Base-by-base conservation (phyloP, 2,797 vertebrate genomes). In the Chrosomus eos region DNA sequence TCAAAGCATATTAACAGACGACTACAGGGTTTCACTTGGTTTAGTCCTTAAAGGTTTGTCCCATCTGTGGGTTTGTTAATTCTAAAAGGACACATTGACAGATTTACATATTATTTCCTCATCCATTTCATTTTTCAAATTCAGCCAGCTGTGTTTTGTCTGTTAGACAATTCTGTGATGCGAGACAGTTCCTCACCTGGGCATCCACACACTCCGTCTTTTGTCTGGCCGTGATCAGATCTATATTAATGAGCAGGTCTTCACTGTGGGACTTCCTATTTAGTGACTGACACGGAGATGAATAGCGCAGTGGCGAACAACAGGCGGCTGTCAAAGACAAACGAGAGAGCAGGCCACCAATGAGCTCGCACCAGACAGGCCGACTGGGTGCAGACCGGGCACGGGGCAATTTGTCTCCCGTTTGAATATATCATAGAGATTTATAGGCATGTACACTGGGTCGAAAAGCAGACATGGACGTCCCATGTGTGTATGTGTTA, bases 341-440 rank as follows among this genome's bases (percentile, higher is more conserved):
- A 95, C 92, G 93, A 94, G 93, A 87, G 88, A 77, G 51, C 79
- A 83, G 83, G 83, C 90, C 88, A 91, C 93, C 93, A 93, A 93
- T 93, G 81, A 68, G 70, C 84, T 74, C 82, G 11, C 83, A 87
- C 88, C 87, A 88, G 88, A 91, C 88, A 83, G 81, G 82, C 89
- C 77, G 82, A 91, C 87, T 86, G 36, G 7, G 8, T 58, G 88
- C 31, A 71, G 80, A 43, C 81, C 81, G 43, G 80, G 89, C 87
- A 64, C 85, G 88, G 91, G 92, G 88, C 93, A 88, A 94, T 95
- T 90, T 92, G 87, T 92, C 91, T 89, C 82, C 87, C 81, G 87
- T 90, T 90, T 92, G 92, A 92, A 93, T 91, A 86, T 83, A 91
- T 93, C 88, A 92, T 45, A 66, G 19, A 84, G 90, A 92, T 86